Evolutionary conservation across 37 sponge, comb jelly and placozoan genomes (phyloP).

Genomic region (Cladorhizidae sp.): DNA sequence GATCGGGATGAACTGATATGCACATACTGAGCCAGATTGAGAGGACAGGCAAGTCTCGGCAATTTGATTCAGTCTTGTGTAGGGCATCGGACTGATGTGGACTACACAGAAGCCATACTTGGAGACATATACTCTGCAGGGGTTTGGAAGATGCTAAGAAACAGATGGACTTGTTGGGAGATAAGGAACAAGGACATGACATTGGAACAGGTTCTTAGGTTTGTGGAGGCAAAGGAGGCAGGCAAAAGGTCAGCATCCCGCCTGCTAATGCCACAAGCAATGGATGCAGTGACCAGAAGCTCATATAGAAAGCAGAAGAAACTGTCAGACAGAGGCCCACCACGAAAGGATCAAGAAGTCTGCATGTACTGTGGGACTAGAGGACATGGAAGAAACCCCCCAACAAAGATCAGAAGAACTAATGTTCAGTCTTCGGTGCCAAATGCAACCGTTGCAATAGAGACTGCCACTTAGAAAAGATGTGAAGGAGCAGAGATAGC

Average conservation of each 20-base stretch:
- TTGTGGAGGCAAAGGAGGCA: slow-evolving; percentile 34
- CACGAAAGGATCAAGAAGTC: slow-evolving; percentile 29
- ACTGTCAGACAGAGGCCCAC: slow-evolving; percentile 2
- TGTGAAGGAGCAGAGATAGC: slow-evolving; percentile 19
- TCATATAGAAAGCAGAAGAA: slow-evolving; percentile 35
- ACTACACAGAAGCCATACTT: slow-evolving; percentile 42
- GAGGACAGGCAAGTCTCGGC: too few species aligned
- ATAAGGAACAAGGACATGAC: slow-evolving; percentile 53
- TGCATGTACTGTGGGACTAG: slow-evolving; percentile 44
- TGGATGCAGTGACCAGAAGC: slow-evolving; percentile 39
- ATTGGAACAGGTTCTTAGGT: slow-evolving; percentile 16
- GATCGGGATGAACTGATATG: too few species aligned
- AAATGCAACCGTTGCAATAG: slow-evolving; percentile 23
- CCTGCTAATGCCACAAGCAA: slow-evolving; percentile 42
- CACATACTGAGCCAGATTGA: too few species aligned
- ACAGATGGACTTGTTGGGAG: slow-evolving; percentile 48
- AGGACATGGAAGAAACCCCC: slow-evolving; percentile 36
- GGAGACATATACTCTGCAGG: slow-evolving; percentile 33
- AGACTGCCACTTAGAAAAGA: slow-evolving; percentile 26
- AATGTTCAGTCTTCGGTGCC: slow-evolving; percentile 38
- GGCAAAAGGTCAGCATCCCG: slow-evolving; percentile 36
- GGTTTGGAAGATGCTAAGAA: slow-evolving; percentile 44
- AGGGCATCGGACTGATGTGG: slow-evolving; percentile 19
- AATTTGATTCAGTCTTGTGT: slow-evolving; percentile 24
- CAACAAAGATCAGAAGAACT: slow-evolving; percentile 25